These are phyloP conservation scores for Sceliomorpha sp. DNA, from an alignment of 2,888 invertebrate species.

Conservation along the genomic window DNA sequence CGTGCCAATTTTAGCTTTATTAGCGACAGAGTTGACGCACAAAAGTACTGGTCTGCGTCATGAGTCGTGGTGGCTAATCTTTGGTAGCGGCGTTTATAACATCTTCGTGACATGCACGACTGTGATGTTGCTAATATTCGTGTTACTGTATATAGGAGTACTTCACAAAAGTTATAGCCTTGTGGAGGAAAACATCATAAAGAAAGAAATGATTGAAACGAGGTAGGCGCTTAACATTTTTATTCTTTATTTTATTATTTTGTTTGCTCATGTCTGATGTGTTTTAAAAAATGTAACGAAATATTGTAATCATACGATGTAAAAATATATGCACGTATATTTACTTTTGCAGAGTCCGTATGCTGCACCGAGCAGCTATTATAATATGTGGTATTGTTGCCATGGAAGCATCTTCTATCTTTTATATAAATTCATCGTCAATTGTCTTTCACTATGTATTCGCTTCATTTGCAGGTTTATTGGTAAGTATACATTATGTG, in stretches of 20 bases:
- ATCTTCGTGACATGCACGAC: slow-evolving; percentile 86
- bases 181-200: slow-evolving; percentile 72
- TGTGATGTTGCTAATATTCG: slow-evolving; percentile 85
- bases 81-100: slow-evolving; percentile 83
- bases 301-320: too few species aligned
- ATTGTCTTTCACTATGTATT: slow-evolving; percentile 84
- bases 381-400: slow-evolving; percentile 83
- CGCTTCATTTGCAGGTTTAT: slow-evolving; percentile 82
- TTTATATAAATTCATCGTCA: slow-evolving; percentile 84
- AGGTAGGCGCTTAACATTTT: slow-evolving; percentile 71
- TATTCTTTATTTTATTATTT: slow-evolving; percentile 6
- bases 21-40: slow-evolving; percentile 86
- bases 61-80: slow-evolving; percentile 85
- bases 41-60: slow-evolving; percentile 83
- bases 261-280: background rate
- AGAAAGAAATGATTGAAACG: slow-evolving; percentile 73
- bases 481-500: slow-evolving; percentile 85
- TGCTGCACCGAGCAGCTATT: slow-evolving; percentile 84
- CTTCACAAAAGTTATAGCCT: slow-evolving; percentile 78
- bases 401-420: slow-evolving; percentile 84
- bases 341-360: slow-evolving; percentile 82
- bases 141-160: slow-evolving; percentile 86
- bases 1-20: slow-evolving; percentile 85
- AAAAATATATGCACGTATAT: too few species aligned
- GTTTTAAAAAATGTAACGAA: too few species aligned